These are phyloP conservation scores for Scaptomyza graminum DNA, from an alignment of 1,140 invertebrate species.

Conservation along the genomic window DNA sequence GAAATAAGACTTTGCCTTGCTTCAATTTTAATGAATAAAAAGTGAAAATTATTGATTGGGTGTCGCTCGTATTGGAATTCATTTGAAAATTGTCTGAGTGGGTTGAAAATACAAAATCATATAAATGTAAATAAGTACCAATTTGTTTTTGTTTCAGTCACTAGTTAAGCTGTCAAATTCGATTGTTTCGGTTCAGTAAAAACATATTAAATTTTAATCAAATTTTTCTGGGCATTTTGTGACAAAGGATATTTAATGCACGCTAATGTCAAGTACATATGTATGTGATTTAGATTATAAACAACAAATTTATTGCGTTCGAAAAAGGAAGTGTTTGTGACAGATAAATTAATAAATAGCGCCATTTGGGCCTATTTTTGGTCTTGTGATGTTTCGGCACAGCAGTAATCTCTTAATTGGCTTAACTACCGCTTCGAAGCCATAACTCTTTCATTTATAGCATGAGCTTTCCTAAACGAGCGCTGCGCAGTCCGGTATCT, in stretches of 20 bases:
- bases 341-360: conserved; percentile 8
- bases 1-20: background rate
- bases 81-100: conserved; percentile 24
- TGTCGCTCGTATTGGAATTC: conserved; percentile 10
- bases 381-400: conserved; percentile 10
- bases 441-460: conserved; percentile 34
- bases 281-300: too few species aligned
- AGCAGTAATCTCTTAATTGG: conserved; percentile 1
- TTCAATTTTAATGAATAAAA: conserved; percentile 19
- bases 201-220: conserved; percentile 39
- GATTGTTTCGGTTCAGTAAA: conserved; percentile 1
- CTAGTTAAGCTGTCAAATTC: conserved; percentile 20
- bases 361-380: conserved; percentile 2
- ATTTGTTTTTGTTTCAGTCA: conserved; percentile 28
- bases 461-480: conserved; percentile 8
- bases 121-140: conserved; percentile 45
- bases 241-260: background rate
- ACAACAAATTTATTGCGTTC: background rate
- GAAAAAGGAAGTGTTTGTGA: background rate
- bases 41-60: conserved; percentile 42
- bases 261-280: background rate
- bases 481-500: conserved; percentile 1
- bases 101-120: conserved; percentile 30
- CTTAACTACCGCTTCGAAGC: background rate
- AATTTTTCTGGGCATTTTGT: conserved; percentile 24